Evolutionary conservation across 2,113 vertebrate genomes (phyloP).

Genomic region (Saguinus midas): DNA sequence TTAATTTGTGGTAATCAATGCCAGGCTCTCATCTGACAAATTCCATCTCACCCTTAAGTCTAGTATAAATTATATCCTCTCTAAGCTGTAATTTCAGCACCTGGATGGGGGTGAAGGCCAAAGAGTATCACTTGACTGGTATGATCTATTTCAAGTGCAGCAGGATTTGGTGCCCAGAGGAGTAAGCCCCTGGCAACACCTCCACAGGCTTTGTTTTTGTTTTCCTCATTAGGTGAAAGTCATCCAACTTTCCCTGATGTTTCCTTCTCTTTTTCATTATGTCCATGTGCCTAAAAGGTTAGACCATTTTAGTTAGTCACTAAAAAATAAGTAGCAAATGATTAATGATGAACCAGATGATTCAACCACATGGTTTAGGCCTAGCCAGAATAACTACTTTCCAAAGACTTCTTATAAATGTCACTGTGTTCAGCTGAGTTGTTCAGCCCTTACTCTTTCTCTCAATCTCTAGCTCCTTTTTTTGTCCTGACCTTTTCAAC

Average conservation of each 20-base stretch:
- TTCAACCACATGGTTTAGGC: background rate
- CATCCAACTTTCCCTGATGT: background rate
- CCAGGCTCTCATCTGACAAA: slow-evolving; percentile 58
- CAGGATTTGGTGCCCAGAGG: background rate
- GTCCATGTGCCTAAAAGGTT: background rate
- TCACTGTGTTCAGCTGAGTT: background rate
- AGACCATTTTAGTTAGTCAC: background rate
- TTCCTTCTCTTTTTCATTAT: background rate
- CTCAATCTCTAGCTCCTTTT: background rate
- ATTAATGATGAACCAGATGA: background rate
- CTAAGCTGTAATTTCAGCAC: background rate
- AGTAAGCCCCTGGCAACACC: background rate
- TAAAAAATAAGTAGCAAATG: background rate
- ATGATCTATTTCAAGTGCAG: background rate
- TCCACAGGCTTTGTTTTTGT: background rate
- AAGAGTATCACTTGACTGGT: background rate
- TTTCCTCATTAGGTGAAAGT: background rate
- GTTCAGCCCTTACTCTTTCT: background rate
- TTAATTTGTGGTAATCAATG: background rate
- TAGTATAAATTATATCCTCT: background rate
- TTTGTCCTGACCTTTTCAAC: background rate
- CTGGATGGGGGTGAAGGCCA: slow-evolving; percentile 21
- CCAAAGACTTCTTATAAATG: background rate
- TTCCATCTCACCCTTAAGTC: slow-evolving; percentile 46
- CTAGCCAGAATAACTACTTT: background rate